phyloP scores from a whole-genome alignment of 2,888 invertebrate genomes.

The Trichogramma evanescens region DNA sequence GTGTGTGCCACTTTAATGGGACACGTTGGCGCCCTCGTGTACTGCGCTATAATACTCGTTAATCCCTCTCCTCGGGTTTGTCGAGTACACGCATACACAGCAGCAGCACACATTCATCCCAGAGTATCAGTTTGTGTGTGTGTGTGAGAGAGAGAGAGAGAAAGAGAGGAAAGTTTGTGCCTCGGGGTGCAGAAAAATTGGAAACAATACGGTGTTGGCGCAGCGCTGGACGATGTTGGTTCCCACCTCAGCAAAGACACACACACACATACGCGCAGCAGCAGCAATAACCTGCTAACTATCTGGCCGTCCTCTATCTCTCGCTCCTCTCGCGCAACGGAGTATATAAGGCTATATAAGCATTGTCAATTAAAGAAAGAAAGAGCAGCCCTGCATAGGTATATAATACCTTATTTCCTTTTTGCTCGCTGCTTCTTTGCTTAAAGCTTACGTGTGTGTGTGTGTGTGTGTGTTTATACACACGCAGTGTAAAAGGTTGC shows the following conservation, averaged over 20 bases:
- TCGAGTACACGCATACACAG: conserved; percentile 15
- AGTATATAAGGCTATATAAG: conserved; percentile 17
- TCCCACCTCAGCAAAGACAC: conserved; percentile 37
- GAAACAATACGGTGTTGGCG: conserved; percentile 46
- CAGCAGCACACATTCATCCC: conserved; percentile 7
- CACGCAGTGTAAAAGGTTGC: too few relatives aligned
- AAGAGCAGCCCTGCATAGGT: conserved; percentile 25
- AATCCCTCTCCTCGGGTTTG: conserved; percentile 22
- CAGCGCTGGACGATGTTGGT: conserved; percentile 39
- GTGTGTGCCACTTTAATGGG: conserved; percentile 31
- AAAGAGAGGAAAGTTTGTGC: conserved; percentile 19
- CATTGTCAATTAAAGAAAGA: conserved; percentile 48
- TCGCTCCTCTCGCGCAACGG: conserved; percentile 1
- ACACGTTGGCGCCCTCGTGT: conserved; percentile 33
- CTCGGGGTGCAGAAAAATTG: conserved; percentile 34
- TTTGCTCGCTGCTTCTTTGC: too few relatives aligned
- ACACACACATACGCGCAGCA: too few relatives aligned
- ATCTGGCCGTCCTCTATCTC: background rate
- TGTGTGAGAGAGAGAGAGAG: conserved; percentile 6
- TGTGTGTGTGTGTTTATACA: too few relatives aligned
- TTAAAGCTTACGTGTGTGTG: too few relatives aligned
- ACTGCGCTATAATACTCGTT: conserved; percentile 25
- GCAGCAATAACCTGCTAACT: background rate
- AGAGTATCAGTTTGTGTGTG: background rate
- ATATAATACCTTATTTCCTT: too few relatives aligned